These are phyloP conservation scores for Cercopithecus neglectus DNA, from an alignment of 2,797 vertebrate species.

Conservation along the genomic window DNA sequence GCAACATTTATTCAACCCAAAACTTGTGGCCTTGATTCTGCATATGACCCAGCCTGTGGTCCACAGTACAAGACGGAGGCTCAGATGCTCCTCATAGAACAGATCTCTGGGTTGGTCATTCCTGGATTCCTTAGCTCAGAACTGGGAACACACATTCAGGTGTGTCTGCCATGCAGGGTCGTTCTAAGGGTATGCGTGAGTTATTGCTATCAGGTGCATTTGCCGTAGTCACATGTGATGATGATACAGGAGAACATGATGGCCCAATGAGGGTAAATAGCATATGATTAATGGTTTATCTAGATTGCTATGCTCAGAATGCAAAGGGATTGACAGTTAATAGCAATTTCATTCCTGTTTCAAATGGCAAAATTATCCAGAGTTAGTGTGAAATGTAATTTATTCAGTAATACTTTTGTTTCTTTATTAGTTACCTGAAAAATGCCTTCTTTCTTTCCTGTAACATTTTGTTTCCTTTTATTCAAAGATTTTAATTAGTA, in stretches of 20 bases:
- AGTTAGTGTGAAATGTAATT: background rate
- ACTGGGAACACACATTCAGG: background rate
- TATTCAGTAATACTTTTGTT: background rate
- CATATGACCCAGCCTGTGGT: background rate
- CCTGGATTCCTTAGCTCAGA: background rate
- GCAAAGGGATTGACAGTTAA: background rate
- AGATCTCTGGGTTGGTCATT: background rate
- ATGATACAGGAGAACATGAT: background rate
- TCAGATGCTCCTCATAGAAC: background rate
- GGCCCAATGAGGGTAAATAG: background rate
- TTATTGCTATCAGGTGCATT: background rate
- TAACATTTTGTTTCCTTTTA: background rate
- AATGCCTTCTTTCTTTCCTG: background rate
- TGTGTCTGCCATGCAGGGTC: background rate
- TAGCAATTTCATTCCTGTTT: background rate
- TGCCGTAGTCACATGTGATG: background rate
- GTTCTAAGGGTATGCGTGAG: background rate
- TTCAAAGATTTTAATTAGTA: constrained; percentile 13
- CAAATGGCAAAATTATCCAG: background rate
- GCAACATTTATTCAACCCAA: background rate
- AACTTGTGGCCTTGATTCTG: background rate
- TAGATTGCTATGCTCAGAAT: background rate
- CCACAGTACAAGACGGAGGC: background rate
- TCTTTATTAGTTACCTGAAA: background rate
- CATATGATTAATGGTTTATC: background rate